Evolutionary conservation across 2,888 invertebrate species (phyloP).

Genomic region (Scaptomyza flava): DNA sequence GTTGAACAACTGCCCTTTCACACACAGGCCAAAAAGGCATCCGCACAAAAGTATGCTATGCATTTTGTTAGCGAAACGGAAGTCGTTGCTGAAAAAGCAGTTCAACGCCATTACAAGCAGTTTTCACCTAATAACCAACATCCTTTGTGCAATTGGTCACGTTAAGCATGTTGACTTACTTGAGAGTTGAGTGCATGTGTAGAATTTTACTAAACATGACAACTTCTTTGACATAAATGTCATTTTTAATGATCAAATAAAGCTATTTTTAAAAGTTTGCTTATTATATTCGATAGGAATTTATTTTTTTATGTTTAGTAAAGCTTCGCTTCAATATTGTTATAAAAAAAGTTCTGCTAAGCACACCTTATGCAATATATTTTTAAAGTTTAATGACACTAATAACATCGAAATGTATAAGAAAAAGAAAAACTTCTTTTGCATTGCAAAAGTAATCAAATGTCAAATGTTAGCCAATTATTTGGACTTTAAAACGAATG

Average conservation of each 20-base stretch:
- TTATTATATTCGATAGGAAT: background rate
- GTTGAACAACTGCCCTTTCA: constrained; percentile 24
- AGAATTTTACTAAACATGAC: background rate
- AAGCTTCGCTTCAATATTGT: too few relatives aligned
- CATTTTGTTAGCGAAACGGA: constrained; percentile 35
- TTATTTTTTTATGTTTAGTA: too few relatives aligned
- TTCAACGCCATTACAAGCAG: constrained; percentile 38
- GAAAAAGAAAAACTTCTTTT: background rate
- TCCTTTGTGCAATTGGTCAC: constrained; percentile 2
- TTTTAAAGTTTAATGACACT: background rate
- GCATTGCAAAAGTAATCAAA: background rate
- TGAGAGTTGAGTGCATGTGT: background rate
- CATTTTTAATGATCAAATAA: background rate
- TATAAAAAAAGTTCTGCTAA: too few relatives aligned
- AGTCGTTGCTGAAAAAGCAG: constrained; percentile 36
- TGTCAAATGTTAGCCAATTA: background rate
- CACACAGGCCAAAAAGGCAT: constrained; percentile 14
- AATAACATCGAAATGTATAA: background rate
- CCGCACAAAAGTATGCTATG: constrained; percentile 44
- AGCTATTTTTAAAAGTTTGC: background rate
- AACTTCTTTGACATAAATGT: background rate
- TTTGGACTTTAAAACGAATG: background rate
- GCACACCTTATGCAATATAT: background rate
- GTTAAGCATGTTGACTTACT: constrained; percentile 3
- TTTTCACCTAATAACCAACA: constrained; percentile 15